These are phyloP conservation scores for Drosophila paulistorum DNA, from an alignment of 1,140 invertebrate species.

Conservation along the genomic window DNA sequence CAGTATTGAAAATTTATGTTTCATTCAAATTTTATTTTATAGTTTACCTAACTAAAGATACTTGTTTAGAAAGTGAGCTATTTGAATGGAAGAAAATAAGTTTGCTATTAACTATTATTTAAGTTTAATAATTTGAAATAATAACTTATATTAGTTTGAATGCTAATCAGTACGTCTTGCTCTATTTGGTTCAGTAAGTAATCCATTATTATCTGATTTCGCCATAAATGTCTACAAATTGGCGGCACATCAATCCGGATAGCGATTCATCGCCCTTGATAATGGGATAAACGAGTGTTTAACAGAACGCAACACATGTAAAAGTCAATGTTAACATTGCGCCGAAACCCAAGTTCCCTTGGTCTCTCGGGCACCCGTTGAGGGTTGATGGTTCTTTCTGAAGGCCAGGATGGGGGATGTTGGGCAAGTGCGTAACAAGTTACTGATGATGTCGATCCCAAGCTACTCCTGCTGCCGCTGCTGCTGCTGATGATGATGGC, in stretches of 20 bases:
- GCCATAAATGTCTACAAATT: background rate
- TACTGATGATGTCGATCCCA: constrained; percentile 29
- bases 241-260: background rate
- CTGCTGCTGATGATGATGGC: constrained; percentile 58
- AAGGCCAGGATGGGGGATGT: constrained; percentile 24
- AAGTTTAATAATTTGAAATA: no score
- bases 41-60: no score
- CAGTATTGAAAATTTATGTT: no score
- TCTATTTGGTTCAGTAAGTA: background rate
- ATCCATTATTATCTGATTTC: background rate
- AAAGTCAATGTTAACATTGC: constrained; percentile 78
- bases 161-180: no score
- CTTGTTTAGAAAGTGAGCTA: no score
- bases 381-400: constrained; percentile 27
- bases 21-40: no score
- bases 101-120: no score
- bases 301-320: constrained; percentile 45
- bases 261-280: background rate
- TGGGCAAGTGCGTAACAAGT: constrained; percentile 63
- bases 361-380: background rate
- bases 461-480: constrained; percentile 24
- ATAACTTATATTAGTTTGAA: no score
- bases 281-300: constrained; percentile 3
- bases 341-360: background rate
- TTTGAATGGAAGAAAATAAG: no score